These are phyloP conservation scores for Prunella himalayana DNA, from an alignment of 2,113 vertebrate genomes.

Conservation along the genomic window DNA sequence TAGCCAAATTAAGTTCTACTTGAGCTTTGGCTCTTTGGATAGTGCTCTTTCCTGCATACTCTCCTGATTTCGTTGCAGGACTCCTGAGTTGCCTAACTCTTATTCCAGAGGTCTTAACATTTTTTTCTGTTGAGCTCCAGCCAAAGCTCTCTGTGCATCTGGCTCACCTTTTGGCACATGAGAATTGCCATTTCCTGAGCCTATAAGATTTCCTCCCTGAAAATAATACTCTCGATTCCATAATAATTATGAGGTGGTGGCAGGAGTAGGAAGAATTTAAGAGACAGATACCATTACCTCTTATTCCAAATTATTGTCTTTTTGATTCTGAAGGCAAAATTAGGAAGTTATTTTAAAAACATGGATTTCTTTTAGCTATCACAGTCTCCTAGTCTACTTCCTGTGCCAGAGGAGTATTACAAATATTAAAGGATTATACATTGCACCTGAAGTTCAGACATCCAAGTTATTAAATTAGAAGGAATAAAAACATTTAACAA, in stretches of 20 bases:
- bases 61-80: neutral
- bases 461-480: neutral
- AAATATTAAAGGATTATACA: neutral
- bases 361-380: neutral
- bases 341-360: neutral
- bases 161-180: neutral
- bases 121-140: neutral
- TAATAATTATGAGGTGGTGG: neutral
- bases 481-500: neutral
- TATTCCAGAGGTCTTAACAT: neutral
- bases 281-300: neutral
- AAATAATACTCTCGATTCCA: neutral
- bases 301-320: neutral
- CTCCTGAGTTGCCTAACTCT: neutral
- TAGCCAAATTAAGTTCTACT: neutral
- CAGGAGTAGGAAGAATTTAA: neutral
- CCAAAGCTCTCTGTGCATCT: neutral
- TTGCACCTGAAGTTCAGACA: neutral
- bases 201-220: neutral
- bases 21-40: neutral
- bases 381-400: neutral
- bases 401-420: neutral
- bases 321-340: neutral
- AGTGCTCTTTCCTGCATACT: neutral
- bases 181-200: neutral